Evolutionary conservation across 2,888 invertebrate species (phyloP).

Genomic region (Eumacrocentrus americanus): DNA sequence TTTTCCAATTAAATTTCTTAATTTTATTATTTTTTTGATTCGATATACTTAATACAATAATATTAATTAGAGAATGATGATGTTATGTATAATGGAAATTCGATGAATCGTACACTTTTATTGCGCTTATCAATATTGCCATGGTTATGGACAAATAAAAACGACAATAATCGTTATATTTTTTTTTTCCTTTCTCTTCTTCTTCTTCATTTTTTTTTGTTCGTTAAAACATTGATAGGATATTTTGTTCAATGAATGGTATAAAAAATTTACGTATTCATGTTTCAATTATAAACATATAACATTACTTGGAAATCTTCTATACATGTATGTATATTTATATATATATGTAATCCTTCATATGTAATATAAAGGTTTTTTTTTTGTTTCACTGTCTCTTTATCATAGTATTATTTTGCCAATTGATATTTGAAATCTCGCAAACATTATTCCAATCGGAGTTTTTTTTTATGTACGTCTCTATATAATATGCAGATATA

Average conservation of each 20-base stretch:
- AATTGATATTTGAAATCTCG: conserved; percentile 11
- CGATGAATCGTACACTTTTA: conserved; percentile 35
- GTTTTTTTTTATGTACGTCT: too few relatives aligned
- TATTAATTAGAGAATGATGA: conserved; percentile 39
- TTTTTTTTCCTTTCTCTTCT: conserved; percentile 3
- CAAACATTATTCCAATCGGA: conserved; percentile 18
- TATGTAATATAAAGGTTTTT: not conserved
- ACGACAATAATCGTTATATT: conserved; percentile 31
- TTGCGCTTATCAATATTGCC: conserved; percentile 39
- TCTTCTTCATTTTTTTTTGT: conserved; percentile 18
- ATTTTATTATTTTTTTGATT: conserved; percentile 36
- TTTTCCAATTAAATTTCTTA: conserved; percentile 3
- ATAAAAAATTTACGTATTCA: conserved; percentile 32
- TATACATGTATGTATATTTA: conserved; percentile 13
- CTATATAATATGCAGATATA: conserved; percentile 8
- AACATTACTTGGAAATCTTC: conserved; percentile 17
- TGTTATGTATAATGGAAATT: conserved; percentile 42
- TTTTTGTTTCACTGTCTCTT: not conserved
- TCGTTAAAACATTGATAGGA: conserved; percentile 33
- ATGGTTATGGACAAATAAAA: conserved; percentile 34
- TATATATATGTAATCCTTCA: conserved; percentile 3
- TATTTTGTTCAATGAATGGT: conserved; percentile 35
- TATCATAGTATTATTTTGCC: conserved; percentile 5
- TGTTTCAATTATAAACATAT: conserved; percentile 26
- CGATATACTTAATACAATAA: conserved; percentile 37